Evolutionary conservation across 2,888 invertebrate genomes (phyloP), one percentile per base, ranked within the genome.

Genomic region (Holacanthella duospinosa): DNA sequence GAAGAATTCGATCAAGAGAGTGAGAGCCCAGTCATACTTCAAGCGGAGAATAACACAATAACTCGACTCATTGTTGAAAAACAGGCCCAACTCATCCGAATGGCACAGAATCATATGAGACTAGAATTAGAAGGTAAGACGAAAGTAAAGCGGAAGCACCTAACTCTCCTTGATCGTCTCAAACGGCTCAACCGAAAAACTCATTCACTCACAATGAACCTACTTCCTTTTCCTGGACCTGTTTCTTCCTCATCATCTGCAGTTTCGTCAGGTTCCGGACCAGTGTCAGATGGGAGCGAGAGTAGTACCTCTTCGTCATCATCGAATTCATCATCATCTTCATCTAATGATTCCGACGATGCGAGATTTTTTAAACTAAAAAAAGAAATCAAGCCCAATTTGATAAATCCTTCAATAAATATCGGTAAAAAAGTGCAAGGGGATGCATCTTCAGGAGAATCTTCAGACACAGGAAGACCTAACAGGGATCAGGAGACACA

Each of bases 41-140:
- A 6, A 36, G 36, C 16, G n/a, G n/a, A 48, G 12, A 48, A 59
- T 1, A 69, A 71, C 29, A 66, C 69, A 55, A 69, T 71, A 12
- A 71, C 70, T 16, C 62, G 68, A 58, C 54, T 71, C 43, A 71
- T 71, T 55, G 61, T 68, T 24, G 61, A 65, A 21, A 69, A 68
- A 28, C 64, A 66, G 27, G 64, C 59, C n/a, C 64, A 59, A 29
- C 55, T 66, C 1, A 21, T 59, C n/a, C 43, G 61, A 26, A 29
- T 63, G 26, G 66, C 66, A 3, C 57, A 57, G 61, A 61, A 60
- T 1, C 61, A 63, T 44, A 59, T 61, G 1, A 28, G 28, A 1
- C 43, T 61, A 27, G 66, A 66, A 43, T 44, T 43, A 12, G 59
- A 36, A 19, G 54, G 56, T 26, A 65, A 63, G 43, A 57, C 48